A percentile compares a stretch with the other conserved stretches of the same genome.
phyloP scores from a whole-genome alignment of 2,888 invertebrate genomes.

The Synergus japonicus region DNA sequence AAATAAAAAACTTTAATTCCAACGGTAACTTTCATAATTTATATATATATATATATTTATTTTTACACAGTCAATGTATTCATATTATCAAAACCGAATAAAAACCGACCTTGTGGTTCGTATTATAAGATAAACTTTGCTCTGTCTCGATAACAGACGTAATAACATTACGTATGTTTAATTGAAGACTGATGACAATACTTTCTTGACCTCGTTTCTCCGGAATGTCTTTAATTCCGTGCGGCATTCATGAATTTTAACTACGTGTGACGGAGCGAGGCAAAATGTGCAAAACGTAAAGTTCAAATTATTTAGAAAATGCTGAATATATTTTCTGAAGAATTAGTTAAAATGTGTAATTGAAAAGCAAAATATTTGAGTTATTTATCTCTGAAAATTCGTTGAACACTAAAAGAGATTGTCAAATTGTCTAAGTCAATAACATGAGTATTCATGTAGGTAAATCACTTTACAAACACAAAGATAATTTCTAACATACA shows the following conservation, averaged over 20 bases:
- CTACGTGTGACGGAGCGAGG: not conserved
- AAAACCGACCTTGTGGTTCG: conserved; percentile 7
- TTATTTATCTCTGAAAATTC: no score
- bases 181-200: conserved; percentile 36
- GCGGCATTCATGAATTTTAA: conserved; percentile 33
- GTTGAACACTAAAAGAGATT: no score
- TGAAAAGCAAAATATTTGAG: no score
- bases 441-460: not conserved
- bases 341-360: no score
- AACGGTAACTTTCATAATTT: no score
- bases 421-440: not conserved
- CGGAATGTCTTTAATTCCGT: conserved; percentile 28
- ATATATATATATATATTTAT: no score
- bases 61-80: no score
- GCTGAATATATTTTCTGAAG: not conserved
- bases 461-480: not conserved
- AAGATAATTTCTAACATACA: not conserved
- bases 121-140: conserved; percentile 23
- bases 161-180: conserved; percentile 34
- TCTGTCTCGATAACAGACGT: conserved; percentile 17
- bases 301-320: not conserved
- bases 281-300: not conserved
- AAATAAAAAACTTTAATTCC: no score
- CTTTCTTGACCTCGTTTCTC: conserved; percentile 34
- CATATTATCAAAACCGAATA: not conserved